phyloP scores from a whole-genome alignment of 2,797 vertebrate genomes.

The Pseudotriccus pelzelni region DNA sequence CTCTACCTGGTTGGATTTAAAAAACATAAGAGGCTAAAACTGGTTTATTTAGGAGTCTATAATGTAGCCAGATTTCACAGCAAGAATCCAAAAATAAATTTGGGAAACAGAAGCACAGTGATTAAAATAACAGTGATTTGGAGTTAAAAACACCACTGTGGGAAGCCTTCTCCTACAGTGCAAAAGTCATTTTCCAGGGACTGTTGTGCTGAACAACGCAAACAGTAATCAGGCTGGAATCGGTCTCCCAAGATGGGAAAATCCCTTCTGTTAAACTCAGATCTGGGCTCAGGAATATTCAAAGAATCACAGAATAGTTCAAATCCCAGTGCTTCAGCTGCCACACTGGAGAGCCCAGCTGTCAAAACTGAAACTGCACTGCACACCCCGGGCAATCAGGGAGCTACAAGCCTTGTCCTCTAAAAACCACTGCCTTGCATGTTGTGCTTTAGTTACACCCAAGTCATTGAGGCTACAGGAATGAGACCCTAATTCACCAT shows the following conservation, averaged over 20 bases:
- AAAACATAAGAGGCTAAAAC: not conserved
- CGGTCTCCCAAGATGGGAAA: not conserved
- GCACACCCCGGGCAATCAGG: not conserved
- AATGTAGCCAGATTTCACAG: not conserved
- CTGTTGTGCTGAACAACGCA: not conserved
- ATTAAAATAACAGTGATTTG: slow-evolving; percentile 20
- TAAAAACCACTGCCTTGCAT: not conserved
- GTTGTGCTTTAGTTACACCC: not conserved
- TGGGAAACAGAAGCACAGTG: not conserved
- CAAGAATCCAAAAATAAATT: not conserved
- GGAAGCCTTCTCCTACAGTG: not conserved
- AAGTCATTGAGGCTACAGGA: not conserved
- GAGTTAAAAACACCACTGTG: not conserved
- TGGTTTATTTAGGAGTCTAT: not conserved
- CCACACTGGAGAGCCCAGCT: not conserved
- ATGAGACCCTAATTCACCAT: not conserved
- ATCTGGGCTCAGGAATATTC: not conserved
- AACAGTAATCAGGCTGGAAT: not conserved
- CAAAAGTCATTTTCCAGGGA: not conserved
- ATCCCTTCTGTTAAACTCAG: not conserved
- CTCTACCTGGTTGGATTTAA: not conserved
- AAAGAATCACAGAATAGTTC: not conserved
- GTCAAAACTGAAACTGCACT: not conserved
- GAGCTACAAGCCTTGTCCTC: not conserved
- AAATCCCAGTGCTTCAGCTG: not conserved